phyloP scores from a whole-genome alignment of 2,888 invertebrate genomes.

The Eupithecia centaureata region DNA sequence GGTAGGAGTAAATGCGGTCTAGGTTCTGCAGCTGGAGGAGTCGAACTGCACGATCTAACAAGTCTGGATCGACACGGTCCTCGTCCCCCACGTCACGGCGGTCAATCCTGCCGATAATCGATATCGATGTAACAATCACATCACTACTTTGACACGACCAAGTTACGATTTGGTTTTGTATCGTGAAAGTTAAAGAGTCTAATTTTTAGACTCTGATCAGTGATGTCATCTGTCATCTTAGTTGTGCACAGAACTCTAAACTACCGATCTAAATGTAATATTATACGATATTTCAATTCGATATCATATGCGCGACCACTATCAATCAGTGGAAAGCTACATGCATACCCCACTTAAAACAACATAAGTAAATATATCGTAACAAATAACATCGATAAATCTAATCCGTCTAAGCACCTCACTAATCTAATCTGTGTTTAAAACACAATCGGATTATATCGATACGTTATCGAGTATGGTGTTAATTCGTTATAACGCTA shows the following conservation, averaged over 20 bases:
- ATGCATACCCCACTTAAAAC: background rate
- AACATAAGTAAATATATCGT: background rate
- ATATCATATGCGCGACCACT: background rate
- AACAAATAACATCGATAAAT: conserved; percentile 23
- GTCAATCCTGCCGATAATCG: conserved; percentile 82
- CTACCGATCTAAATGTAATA: background rate
- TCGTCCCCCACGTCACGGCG: conserved; percentile 76
- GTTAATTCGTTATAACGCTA: conserved; percentile 46
- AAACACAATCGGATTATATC: conserved; percentile 35
- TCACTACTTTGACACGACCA: conserved; percentile 61
- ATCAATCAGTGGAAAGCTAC: conserved; percentile 2
- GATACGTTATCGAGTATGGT: conserved; percentile 41
- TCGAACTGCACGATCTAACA: conserved; percentile 82
- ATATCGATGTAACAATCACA: conserved; percentile 71
- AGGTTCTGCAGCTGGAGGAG: conserved; percentile 83
- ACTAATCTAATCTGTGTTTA: conserved; percentile 36
- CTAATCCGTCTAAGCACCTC: conserved; percentile 13
- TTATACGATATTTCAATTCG: background rate
- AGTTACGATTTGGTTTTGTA: conserved; percentile 60
- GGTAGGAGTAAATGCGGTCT: conserved; percentile 84
- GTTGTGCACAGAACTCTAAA: background rate
- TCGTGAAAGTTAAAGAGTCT: background rate
- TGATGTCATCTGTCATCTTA: background rate
- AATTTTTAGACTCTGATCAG: background rate
- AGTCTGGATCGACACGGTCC: conserved; percentile 77